A percentile compares a stretch with the other conserved stretches of the same genome.
Evolutionary conservation across 2,888 invertebrate species (phyloP).

Genomic region (Drosophila paramelanica): DNA sequence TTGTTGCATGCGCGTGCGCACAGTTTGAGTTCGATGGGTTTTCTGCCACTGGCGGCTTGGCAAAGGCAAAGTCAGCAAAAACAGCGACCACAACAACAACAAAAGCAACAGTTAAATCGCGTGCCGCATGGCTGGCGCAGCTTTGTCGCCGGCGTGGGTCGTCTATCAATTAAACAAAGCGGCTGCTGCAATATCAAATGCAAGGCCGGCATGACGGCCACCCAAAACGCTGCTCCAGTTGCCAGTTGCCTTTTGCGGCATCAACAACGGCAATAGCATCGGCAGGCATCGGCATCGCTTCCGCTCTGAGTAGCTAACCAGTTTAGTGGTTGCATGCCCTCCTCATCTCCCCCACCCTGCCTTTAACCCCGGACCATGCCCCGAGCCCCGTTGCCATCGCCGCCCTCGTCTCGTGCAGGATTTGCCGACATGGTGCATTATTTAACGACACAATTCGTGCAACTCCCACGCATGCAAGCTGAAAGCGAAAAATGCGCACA

Average conservation of each 20-base stretch:
- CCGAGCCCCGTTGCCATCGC: neutral
- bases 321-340: slow-evolving; percentile 29
- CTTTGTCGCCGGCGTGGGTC: slow-evolving; percentile 68
- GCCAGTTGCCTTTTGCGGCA: slow-evolving; percentile 61
- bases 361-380: neutral
- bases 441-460: slow-evolving; percentile 81
- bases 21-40: slow-evolving; percentile 83
- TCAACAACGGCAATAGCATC: slow-evolving; percentile 28
- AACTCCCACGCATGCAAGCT: slow-evolving; percentile 81
- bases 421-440: slow-evolving; percentile 73
- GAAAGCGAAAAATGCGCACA: slow-evolving; percentile 78
- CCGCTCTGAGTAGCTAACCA: slow-evolving; percentile 51
- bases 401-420: slow-evolving; percentile 64
- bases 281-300: slow-evolving; percentile 52
- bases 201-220: slow-evolving; percentile 75
- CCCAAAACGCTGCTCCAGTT: slow-evolving; percentile 78
- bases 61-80: slow-evolving; percentile 49
- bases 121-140: slow-evolving; percentile 63
- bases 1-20: slow-evolving; percentile 81
- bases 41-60: slow-evolving; percentile 79
- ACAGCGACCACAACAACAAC: slow-evolving; percentile 25
- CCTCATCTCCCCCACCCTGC: neutral
- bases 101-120: slow-evolving; percentile 67
- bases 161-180: slow-evolving; percentile 78
- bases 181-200: slow-evolving; percentile 75